These are phyloP conservation scores for Phoeniculus purpureus DNA, from an alignment of 2,797 vertebrate species.

Conservation along the genomic window DNA sequence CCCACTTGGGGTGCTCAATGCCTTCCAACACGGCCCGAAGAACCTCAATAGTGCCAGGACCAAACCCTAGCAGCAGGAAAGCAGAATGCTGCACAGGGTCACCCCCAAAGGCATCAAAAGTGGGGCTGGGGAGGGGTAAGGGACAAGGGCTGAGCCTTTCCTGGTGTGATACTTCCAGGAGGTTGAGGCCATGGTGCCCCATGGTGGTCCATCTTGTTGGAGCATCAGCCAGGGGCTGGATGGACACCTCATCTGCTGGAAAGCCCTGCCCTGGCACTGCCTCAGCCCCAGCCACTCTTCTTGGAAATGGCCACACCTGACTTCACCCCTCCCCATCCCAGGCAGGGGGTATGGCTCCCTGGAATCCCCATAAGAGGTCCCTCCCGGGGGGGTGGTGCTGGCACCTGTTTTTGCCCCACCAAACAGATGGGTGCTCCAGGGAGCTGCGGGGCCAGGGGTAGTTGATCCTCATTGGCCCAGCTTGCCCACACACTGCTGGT, in stretches of 20 bases:
- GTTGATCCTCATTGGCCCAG: neutral
- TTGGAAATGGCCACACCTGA: neutral
- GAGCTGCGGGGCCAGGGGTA: fast-evolving
- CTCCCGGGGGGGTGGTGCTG: neutral
- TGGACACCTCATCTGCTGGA: fast-evolving
- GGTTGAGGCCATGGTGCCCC: neutral
- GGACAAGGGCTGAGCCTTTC: neutral
- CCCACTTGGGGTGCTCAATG: fast-evolving
- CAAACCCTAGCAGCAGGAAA: neutral
- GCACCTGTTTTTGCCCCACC: fast-evolving
- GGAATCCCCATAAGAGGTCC: neutral
- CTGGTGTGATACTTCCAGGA: neutral
- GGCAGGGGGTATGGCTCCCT: neutral
- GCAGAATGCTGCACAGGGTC: fast-evolving
- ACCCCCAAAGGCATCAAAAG: neutral
- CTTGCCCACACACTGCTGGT: fast-evolving
- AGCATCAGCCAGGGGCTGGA: fast-evolving
- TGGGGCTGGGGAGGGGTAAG: neutral
- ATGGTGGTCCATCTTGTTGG: neutral
- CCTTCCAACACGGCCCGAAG: neutral
- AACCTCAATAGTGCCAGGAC: fast-evolving
- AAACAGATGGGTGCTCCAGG: fast-evolving
- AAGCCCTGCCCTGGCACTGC: fast-evolving
- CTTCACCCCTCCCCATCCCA: neutral
- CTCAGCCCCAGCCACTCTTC: neutral